Evolutionary conservation across 2,888 invertebrate genomes (phyloP), one percentile per base, ranked within the genome.

Genomic region (Dendrolimus houi): DNA sequence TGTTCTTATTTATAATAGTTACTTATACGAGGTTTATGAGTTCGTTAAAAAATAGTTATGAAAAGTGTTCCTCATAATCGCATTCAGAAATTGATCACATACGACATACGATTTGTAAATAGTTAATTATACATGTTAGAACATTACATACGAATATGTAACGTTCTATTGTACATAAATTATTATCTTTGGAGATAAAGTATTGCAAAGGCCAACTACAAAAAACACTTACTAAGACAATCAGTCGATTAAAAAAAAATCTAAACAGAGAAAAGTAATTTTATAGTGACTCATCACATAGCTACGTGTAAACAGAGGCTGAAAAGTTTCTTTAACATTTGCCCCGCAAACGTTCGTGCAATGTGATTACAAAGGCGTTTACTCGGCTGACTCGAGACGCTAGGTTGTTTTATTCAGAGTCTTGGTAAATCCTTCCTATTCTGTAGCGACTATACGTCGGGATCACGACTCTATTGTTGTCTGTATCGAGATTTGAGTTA

Each of bases 341-440:
- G 69, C 63, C 64, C 68, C 67, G 60, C 68, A 70, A 75, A 70
- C 70, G 69, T 62, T 67, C 66, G 64, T 74, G 75, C 73, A 69
- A 70, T 76, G 74, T 77, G 79, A 85, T 85, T 83, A 85, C 80
- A 75, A 77, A 76, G 76, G 81, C 76, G 77, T 85, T 84, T 79
- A 77, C 76, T 70, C 67, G 73, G 69, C 65, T 68, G 73, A 79
- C 73, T 72, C 75, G 72, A 75, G 77, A 74, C 68, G 72, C 73
- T 69, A 71, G 77, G 76, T 82, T 85, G 84, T 84, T 85, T 85
- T 79, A 85, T 85, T 82, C 83, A 73, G 71, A 75, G 74, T 72
- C 72, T 77, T 66, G 66, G 77, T 74, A 87, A 86, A 87, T 84
- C 87, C 85, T 77, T 83, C 72, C 79, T 71, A 85, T 87, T 86